Base-by-base conservation (phyloP, 2,888 invertebrate genomes). In the Heteromyza rotundicornis region DNA sequence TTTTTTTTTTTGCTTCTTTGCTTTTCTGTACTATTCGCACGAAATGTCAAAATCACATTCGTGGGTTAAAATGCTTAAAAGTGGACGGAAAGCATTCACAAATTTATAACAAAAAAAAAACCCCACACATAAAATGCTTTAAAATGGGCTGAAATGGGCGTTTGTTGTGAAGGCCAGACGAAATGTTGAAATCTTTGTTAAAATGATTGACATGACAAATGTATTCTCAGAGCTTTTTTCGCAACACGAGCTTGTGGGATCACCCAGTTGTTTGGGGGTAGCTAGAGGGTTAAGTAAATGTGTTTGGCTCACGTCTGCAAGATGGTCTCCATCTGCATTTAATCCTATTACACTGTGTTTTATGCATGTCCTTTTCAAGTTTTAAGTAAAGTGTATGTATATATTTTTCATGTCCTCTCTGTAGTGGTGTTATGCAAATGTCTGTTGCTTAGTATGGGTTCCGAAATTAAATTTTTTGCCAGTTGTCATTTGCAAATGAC, bases 381-480 rank as follows among this genome's bases (percentile, higher is more conserved):
- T 23, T 55, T 32, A 19, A 56, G 40, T 40, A n/a, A 10, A n/a
- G 14, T n/a, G 5, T 40, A 10, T 40, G 3, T 27, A 27, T 27
- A 27, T 10, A 27, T 27, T 27, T 27, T 27, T 27, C 7, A 16
- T 22, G 27, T 52, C 10, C 57, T 35, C 50, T n/a, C n/a, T n/a
- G n/a, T n/a, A 58, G 62, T 68, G 68, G 73, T 47, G 35, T 74
- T 76, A 74, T 75, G 76, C 67, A 75, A 74, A 75, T 77, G 68
- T 70, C 55, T 70, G 68, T 72, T 73, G 74, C 70, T 76, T 76
- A 75, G 77, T 76, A 44, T 54, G 19, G 32, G 16, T 14, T 17
- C 2, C 14, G 70, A 76, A 75, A 74, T 76, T 74, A 74, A 74
- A 76, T 74, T 76, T 76, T n/a, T 73, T 76, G 69, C 68, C 76